A percentile compares a stretch with the other conserved stretches of the same genome.
Conservation (phyloP, 1,140 invertebrate genomes). For the Hormaphis cornu region DNA sequence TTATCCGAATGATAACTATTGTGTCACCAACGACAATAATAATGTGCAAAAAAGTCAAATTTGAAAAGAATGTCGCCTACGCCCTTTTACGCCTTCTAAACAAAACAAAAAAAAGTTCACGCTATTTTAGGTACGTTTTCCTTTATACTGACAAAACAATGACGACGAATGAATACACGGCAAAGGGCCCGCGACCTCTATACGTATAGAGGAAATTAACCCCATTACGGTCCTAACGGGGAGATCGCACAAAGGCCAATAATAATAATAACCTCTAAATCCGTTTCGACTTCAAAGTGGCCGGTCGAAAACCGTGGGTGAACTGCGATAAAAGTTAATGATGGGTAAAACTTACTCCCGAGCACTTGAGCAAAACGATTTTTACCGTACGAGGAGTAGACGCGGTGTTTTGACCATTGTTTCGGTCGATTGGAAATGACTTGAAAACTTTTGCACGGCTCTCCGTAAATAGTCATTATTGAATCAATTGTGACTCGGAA, state of each 20-base stretch:
- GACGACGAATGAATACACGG: background rate
- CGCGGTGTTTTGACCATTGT: background rate
- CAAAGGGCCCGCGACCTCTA: no score
- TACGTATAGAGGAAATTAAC: background rate
- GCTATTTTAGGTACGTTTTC: no score
- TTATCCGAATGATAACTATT: no score
- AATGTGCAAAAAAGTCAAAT: no score
- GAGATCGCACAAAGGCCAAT: background rate
- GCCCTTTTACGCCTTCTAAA: no score
- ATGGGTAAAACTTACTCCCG: conserved; percentile 7
- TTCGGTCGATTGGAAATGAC: background rate
- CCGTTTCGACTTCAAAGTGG: conserved; percentile 12
- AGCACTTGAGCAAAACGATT: background rate
- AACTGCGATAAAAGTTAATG: conserved; percentile 23
- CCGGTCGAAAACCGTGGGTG: conserved; percentile 6
- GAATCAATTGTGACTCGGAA: no score
- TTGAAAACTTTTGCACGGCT: background rate
- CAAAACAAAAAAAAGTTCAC: no score
- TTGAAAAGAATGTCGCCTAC: no score
- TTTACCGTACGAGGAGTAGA: background rate
- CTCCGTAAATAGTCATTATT: no score
- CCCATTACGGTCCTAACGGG: conserved; percentile 11
- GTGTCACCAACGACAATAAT: no score
- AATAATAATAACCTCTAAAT: conserved; percentile 8
- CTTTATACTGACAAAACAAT: no score